Evolutionary conservation across 2,797 vertebrate genomes (phyloP).

Genomic region (Aplochiton taeniatus): DNA sequence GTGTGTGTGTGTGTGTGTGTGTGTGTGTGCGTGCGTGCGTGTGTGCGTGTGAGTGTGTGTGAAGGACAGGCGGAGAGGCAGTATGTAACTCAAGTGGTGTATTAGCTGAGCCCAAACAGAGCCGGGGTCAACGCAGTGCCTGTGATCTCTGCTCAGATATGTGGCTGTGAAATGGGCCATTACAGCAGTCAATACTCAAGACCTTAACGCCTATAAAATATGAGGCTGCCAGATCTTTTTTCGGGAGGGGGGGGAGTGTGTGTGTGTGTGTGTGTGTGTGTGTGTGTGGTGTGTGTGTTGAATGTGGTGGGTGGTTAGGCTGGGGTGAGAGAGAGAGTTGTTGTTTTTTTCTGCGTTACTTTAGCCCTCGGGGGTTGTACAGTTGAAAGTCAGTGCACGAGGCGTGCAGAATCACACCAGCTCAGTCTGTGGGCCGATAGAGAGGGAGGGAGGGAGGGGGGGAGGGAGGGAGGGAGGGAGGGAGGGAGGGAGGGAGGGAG

Average conservation of each 20-base stretch:
- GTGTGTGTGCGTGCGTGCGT: neutral
- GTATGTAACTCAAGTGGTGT: constrained; percentile 47
- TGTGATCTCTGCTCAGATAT: constrained; percentile 58
- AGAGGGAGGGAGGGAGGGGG: constrained; percentile 31
- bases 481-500: constrained; percentile 31
- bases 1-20: constrained; percentile 8
- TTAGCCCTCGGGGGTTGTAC: constrained; percentile 62
- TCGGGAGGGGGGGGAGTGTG: constrained; percentile 26
- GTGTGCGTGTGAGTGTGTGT: constrained; percentile 8
- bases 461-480: constrained; percentile 36
- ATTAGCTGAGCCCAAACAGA: constrained; percentile 42
- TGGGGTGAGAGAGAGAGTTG: constrained; percentile 58
- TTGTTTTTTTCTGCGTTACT: constrained; percentile 53
- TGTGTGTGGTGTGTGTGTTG: constrained; percentile 39
- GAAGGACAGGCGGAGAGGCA: neutral
- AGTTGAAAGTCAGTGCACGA: constrained; percentile 69
- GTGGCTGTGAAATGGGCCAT: constrained; percentile 60
- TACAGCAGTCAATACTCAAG: constrained; percentile 66
- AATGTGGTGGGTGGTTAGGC: constrained; percentile 40
- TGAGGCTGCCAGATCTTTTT: constrained; percentile 53
- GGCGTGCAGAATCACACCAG: constrained; percentile 69
- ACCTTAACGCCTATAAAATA: constrained; percentile 70
- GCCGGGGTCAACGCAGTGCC: constrained; percentile 47
- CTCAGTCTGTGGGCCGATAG: constrained; percentile 53
- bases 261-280: constrained; percentile 13